These are phyloP conservation scores for Lophochroa leadbeateri DNA, from an alignment of 2,113 vertebrate species.

Conservation along the genomic window DNA sequence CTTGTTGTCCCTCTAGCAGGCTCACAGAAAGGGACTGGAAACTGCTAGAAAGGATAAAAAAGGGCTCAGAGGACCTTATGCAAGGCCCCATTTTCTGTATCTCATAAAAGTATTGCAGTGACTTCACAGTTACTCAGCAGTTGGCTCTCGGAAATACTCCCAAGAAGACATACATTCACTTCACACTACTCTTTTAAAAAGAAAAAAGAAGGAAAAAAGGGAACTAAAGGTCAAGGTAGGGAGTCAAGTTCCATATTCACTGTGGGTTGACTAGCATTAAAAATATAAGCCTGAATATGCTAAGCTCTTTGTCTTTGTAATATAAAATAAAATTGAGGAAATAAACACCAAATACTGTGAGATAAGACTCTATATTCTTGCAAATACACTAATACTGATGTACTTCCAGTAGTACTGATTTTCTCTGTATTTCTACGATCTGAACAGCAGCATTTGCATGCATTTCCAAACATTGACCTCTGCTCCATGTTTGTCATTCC, in stretches of 20 bases:
- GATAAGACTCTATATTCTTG: not conserved
- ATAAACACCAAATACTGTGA: not conserved
- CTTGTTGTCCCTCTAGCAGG: not conserved
- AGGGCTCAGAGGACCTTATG: not conserved
- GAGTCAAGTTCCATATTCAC: conserved; percentile 11
- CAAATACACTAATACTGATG: not conserved
- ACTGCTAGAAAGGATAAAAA: not conserved
- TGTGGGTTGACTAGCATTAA: not conserved
- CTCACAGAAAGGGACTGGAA: not conserved
- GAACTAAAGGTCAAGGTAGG: not conserved
- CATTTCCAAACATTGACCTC: conserved; percentile 14
- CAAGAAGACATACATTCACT: not conserved
- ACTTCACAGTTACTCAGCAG: not conserved
- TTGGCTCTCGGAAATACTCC: not conserved
- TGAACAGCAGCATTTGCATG: not conserved
- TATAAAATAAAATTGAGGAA: conserved; percentile 19
- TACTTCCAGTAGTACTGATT: not conserved
- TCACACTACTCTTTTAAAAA: not conserved
- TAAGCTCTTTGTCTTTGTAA: conserved; percentile 22
- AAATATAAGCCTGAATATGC: not conserved
- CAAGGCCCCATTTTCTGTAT: not conserved
- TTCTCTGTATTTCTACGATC: not conserved
- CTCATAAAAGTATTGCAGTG: not conserved
- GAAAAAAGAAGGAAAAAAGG: not conserved
- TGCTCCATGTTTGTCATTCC: conserved; percentile 5